phyloP scores from a whole-genome alignment of 2,113 vertebrate genomes.

The Puffinus mauretanicus region DNA sequence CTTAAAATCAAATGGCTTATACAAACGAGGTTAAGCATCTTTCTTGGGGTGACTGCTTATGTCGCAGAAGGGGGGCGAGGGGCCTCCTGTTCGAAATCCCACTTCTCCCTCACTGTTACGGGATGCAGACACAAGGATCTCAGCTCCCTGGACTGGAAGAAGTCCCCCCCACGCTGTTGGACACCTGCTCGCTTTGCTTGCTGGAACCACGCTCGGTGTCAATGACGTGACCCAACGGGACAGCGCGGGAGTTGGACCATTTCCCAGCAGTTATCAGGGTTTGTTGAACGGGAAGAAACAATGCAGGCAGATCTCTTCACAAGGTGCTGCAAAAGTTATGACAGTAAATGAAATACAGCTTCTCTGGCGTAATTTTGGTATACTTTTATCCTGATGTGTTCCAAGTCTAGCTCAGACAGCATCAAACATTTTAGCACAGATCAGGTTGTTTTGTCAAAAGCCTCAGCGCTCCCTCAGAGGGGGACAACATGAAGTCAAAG shows the following conservation, averaged over 20 bases:
- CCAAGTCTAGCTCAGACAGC: neutral
- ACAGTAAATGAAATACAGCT: neutral
- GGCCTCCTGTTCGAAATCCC: no score
- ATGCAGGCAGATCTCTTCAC: neutral
- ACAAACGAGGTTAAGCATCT: neutral
- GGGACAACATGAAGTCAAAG: neutral
- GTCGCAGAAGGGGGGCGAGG: neutral
- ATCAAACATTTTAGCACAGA: neutral
- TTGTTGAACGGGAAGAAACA: neutral
- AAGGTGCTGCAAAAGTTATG: fast-evolving
- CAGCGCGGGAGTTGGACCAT: fast-evolving
- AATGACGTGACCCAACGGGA: neutral
- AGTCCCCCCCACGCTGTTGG: fast-evolving
- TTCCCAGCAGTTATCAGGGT: neutral
- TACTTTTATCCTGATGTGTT: fast-evolving
- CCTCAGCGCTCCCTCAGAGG: neutral
- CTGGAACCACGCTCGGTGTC: no score
- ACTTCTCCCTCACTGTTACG: no score
- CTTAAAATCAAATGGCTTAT: neutral
- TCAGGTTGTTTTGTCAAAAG: neutral
- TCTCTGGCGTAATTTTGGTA: neutral
- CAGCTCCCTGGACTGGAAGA: neutral
- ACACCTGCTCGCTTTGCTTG: neutral
- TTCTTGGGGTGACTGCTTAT: neutral
- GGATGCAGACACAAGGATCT: neutral